phyloP scores from a whole-genome alignment of 92 coral and sea anemone genomes.

The Ricordea florida region DNA sequence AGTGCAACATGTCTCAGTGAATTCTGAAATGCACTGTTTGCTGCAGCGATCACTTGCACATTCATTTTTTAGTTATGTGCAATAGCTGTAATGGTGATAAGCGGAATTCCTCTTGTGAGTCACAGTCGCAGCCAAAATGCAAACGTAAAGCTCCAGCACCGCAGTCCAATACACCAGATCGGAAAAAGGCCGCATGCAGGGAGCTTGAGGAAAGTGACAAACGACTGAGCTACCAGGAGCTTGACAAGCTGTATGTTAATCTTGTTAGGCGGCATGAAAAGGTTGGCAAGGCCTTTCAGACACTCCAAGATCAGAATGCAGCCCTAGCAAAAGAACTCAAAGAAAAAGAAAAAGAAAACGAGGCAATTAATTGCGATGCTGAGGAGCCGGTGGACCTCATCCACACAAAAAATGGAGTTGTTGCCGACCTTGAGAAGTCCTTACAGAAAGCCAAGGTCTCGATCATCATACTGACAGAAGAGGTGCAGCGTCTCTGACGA shows the following conservation, averaged over 20 bases:
- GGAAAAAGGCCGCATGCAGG: neutral
- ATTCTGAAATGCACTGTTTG: neutral
- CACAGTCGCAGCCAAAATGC: too few species aligned
- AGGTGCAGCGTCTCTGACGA: too few species aligned
- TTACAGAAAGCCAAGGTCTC: neutral
- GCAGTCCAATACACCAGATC: neutral
- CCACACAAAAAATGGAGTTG: neutral
- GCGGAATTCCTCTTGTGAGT: neutral
- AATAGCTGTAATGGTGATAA: conserved; percentile 2
- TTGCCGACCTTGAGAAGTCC: neutral
- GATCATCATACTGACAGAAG: too few species aligned
- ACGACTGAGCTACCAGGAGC: neutral
- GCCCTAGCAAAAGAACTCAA: too few species aligned
- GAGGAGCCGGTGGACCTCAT: conserved; percentile 4
- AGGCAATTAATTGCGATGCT: neutral
- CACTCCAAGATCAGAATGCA: neutral
- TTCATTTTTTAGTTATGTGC: neutral
- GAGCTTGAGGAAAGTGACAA: neutral
- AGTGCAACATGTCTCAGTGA: neutral
- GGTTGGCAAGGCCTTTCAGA: conserved; percentile 1
- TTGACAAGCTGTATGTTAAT: neutral
- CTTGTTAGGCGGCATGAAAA: neutral
- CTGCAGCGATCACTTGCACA: neutral
- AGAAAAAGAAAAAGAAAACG: neutral
- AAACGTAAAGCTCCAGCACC: too few species aligned